Base-by-base conservation (phyloP, 1,140 invertebrate species). In the Delia radicum region DNA sequence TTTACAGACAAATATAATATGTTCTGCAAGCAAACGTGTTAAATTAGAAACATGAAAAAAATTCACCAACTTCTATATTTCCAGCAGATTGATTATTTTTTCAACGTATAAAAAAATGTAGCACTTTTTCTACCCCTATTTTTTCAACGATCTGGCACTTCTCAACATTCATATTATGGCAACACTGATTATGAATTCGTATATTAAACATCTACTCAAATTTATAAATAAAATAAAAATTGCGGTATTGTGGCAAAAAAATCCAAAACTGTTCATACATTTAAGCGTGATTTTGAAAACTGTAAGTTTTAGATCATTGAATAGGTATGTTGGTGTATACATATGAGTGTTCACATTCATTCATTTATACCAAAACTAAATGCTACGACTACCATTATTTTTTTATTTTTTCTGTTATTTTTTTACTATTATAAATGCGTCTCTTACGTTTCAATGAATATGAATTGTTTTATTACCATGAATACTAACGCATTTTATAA, bases 391-490 rank as follows among this genome's bases (percentile, higher is more conserved):
- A 21, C n/a, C 18, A 48, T 48, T 48, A 48, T 48, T 48, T 1
- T n/a, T 18, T 8, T 18, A 4, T 55, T 55, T 55, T 18, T 55
- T 55, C 46, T 55, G 7, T 21, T 55, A 5, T 55, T 15, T 55
- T 55, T 55, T 55, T 55, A 21, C 46, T 55, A 55, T 55, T 18
- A 55, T 55, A 55, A 55, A 55, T 55, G 46, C 46, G 46, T 55
- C 63, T 33, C 74, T 63, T 63, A 31, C 33, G 74, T 65, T 65
- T 65, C 12, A 74, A 74, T 65, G 74, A 65, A 65, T 74, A 26
- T 74, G 74, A 46, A 74, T 74, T 74, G 74, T 28, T 74, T 31
- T 74, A 28, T 61, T 63, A 26, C 31, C 46, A 55, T 55, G 46
- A 55, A 55, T 55, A 55, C 46, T 8, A 55, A 55, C 46, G 46